Base-by-base conservation (phyloP, 2,888 invertebrate species). In the Liposcelis brunnea region DNA sequence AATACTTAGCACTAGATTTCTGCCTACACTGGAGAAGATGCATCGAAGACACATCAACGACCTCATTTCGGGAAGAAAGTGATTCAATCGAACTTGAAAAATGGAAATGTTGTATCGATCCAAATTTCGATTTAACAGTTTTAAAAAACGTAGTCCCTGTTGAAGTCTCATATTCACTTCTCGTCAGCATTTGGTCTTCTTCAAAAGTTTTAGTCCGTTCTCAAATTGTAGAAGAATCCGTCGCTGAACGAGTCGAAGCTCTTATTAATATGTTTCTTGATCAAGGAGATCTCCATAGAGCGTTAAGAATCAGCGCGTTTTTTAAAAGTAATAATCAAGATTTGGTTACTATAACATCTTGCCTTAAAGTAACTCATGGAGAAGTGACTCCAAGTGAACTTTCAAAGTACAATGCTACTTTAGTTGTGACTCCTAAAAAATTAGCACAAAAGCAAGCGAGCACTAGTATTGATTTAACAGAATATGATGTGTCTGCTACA, bases 251-350 rank as follows among this genome's bases (percentile, higher is more conserved):
- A 16, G 50, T 56, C 1, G 55, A 59, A 47, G 49, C 47, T 42
- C 63, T 72, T 7, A 65, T 77, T 45, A 66, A 65, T 21, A 63
- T 66, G 42, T 62, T 76, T 14, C 58, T 80, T 31, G 71, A 74
- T 51, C 56, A 66, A 45, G 72, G 70, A 44, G 63, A 74, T 52
- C 58, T 78, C 45, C 70, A 70, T 34, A 70, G 73, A 48, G 77
- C 76, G 1, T 66, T 77, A 43, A 65, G 75, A 48, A 58, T 80
- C 43, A 66, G 68, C 49, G 51, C 55, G 0, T 57, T 64, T 47
- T 64, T 64, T 46, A 57, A 58, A 47, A 57, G 55, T 16, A 57
- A 57, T 47, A 60, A 59, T 50, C 57, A 56, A 60, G 59, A 49
- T 48, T 59, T 38, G 59, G 62, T 0, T 56, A 58, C 21, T 52